phyloP scores from a whole-genome alignment of 2,113 vertebrate species.

The Epinephelus moara region DNA sequence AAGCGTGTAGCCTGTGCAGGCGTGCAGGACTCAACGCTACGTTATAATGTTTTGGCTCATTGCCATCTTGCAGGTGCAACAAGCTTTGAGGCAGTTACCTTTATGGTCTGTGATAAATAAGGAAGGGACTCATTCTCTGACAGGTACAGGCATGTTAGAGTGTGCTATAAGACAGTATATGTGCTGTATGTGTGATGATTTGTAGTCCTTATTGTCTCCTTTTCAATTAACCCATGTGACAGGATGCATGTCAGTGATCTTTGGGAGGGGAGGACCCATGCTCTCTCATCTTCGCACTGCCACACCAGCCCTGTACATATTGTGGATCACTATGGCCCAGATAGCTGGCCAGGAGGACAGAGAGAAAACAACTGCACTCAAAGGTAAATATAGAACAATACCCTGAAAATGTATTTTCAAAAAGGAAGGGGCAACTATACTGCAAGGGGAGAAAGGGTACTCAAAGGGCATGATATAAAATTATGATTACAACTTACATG shows the following conservation, averaged over 20 bases:
- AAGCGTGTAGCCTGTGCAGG: neutral
- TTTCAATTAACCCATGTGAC: conserved; percentile 1
- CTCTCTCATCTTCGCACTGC: conserved; percentile 79
- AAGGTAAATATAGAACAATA: conserved; percentile 84
- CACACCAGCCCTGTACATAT: conserved; percentile 77
- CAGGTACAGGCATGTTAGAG: neutral
- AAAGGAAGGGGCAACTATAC: too few relatives aligned
- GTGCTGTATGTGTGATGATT: neutral
- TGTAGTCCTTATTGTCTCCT: neutral
- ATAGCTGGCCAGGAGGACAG: conserved; percentile 92
- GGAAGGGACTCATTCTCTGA: neutral
- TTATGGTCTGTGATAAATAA: neutral
- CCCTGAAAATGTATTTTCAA: neutral
- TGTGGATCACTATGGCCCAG: conserved; percentile 92
- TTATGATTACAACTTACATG: too few relatives aligned
- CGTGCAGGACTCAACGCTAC: neutral
- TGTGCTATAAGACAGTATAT: neutral
- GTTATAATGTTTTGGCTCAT: neutral
- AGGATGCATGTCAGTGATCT: conserved; percentile 54
- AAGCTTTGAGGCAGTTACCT: neutral
- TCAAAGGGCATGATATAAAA: neutral
- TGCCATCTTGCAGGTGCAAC: conserved; percentile 29
- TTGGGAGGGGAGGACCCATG: conserved; percentile 82
- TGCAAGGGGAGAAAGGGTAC: neutral
- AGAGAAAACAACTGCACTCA: conserved; percentile 95